Evolutionary conservation across 2,797 vertebrate species (phyloP), one percentile per base, ranked within the genome.

Genomic region (Todus mexicanus): DNA sequence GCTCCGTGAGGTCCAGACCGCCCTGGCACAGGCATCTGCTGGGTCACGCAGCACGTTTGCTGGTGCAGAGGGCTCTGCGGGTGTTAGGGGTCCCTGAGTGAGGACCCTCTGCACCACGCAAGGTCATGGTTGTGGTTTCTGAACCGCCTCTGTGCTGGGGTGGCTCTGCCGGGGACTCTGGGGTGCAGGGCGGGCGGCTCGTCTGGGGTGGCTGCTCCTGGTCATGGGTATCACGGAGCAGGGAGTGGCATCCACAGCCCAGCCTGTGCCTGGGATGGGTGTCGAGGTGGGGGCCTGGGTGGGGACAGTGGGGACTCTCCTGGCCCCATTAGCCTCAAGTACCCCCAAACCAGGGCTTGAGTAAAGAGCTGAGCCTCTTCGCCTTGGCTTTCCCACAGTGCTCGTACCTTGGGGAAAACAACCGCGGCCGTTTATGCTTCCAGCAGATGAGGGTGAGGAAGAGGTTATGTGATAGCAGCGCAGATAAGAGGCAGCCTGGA

Each of bases 321-420:
- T 14, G 33, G 33, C 47, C 64, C 64, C 19, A 0, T 66, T 66
- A 35, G 42, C 83, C 64, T 73, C 51, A 21, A 45, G 26, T 14
- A 31, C 12, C 71, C 74, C 89, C 64, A 53, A 37, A 95, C 70
- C 1, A 1, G 38, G 68, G 78, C 51, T 77, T 4, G 22, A 92
- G 84, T 51, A 35, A 69, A 68, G 85, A 72, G 48, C 45, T 16
- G 80, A 92, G 79, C 85, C 85, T 81, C 84, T 66, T 47, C 82
- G 81, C 64, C 63, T 59, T 14, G 2, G 69, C 77, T 94, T 97
- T 97, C 96, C 92, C 97, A 96, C 84, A 42, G 83, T 92, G 68
- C 86, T 92, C 37, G 2, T 50, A 82, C 71, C 74, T 68, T 64
- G 60, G 83, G 89, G 94, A 80, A 78, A 84, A 86, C 69, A 86